Percentiles rank a stretch among this genome's conserved stretches.
phyloP scores from a whole-genome alignment of 2,797 vertebrate genomes.

The Salarias fasciatus region DNA sequence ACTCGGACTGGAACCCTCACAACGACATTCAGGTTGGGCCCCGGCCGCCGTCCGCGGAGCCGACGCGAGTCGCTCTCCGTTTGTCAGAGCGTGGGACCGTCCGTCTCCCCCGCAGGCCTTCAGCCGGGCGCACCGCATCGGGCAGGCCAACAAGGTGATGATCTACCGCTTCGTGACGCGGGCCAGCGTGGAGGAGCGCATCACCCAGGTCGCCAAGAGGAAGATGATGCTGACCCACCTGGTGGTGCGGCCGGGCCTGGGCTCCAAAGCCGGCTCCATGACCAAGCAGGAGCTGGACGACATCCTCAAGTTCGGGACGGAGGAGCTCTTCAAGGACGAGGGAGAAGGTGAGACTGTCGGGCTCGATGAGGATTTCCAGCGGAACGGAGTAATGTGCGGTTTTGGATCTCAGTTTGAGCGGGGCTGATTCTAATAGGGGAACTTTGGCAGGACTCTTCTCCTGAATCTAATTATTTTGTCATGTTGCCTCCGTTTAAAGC shows the following conservation, averaged over 20 bases:
- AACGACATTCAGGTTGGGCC: conserved; percentile 94
- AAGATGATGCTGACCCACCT: conserved; percentile 99
- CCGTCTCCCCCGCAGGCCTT: conserved; percentile 84
- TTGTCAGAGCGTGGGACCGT: not conserved
- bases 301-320: conserved; percentile 97
- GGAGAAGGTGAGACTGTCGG: conserved; percentile 84
- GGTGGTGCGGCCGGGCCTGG: conserved; percentile 94
- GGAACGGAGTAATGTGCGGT: not conserved
- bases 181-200: conserved; percentile 94
- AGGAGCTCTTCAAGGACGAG: conserved; percentile 96
- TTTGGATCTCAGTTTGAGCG: not conserved
- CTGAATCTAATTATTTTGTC: conserved; percentile 28
- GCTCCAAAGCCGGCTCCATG: conserved; percentile 97
- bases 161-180: conserved; percentile 97
- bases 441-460: conserved; percentile 14
- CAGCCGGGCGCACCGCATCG: conserved; percentile 95
- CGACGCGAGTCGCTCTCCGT: rapidly evolving
- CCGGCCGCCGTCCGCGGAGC: rapidly evolving
- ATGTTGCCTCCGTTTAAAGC: conserved; percentile 19
- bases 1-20: conserved; percentile 98
- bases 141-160: conserved; percentile 98
- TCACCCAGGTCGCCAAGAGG: conserved; percentile 97
- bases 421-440: conserved; percentile 8
- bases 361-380: not conserved
- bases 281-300: conserved; percentile 96